These are phyloP conservation scores for Osmerus mordax DNA, from an alignment of 2,113 vertebrate genomes.

Conservation along the genomic window DNA sequence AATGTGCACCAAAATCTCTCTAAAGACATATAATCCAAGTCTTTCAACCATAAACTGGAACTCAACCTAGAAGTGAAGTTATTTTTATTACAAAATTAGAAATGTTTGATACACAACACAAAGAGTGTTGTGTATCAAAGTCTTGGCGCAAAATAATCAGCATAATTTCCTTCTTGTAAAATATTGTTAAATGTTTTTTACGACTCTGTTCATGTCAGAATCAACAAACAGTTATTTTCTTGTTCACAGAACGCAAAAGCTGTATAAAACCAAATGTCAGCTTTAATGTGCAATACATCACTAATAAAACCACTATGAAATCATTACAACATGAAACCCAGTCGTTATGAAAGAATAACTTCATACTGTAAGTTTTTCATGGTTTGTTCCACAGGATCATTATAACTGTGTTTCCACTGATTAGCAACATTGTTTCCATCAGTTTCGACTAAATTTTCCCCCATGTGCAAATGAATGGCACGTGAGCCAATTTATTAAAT, in stretches of 20 bases:
- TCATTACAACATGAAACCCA: constrained; percentile 36
- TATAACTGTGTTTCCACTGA: neutral
- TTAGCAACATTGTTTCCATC: constrained; percentile 34
- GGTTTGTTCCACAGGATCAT: constrained; percentile 2
- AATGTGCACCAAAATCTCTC: too few species aligned
- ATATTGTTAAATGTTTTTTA: constrained; percentile 26
- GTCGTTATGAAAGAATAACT: constrained; percentile 8
- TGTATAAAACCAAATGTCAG: constrained; percentile 34
- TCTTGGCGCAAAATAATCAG: constrained; percentile 26
- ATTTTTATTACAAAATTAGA: too few species aligned
- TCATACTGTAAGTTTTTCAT: constrained; percentile 41
- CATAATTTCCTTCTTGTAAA: constrained; percentile 32
- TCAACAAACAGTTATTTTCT: constrained; percentile 37
- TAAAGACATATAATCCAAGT: neutral
- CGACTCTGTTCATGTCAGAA: constrained; percentile 25
- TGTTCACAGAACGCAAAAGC: constrained; percentile 9
- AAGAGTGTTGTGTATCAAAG: constrained; percentile 15
- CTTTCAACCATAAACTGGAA: neutral
- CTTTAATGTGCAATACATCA: constrained; percentile 14
- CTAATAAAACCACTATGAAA: constrained; percentile 39
- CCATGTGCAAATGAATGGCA: constrained; percentile 29
- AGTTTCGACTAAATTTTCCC: constrained; percentile 34
- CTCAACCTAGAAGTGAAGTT: neutral
- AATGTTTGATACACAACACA: constrained; percentile 35
- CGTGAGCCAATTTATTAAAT: constrained; percentile 15